Conservation (phyloP, 2,797 vertebrate species). For the Leptatherina wallacei region DNA sequence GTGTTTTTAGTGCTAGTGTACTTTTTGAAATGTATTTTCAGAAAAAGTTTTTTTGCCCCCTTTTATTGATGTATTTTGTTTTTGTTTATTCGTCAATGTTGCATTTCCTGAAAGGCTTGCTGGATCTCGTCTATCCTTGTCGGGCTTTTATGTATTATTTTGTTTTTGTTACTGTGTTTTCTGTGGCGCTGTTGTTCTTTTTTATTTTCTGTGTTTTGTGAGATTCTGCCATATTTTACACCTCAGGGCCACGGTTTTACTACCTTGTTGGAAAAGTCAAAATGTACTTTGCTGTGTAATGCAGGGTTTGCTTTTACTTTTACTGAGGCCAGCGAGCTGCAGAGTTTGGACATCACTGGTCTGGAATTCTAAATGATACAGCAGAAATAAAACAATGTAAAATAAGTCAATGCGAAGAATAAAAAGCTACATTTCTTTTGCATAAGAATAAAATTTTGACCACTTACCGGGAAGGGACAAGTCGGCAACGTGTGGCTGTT, state of each 20-base stretch:
- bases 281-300: background rate
- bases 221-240: background rate
- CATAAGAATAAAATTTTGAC: slow-evolving; percentile 7
- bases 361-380: background rate
- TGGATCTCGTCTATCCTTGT: too few species aligned
- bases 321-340: background rate
- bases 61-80: too few species aligned
- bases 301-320: background rate
- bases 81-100: too few species aligned
- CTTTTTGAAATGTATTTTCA: background rate
- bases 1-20: background rate
- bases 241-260: background rate
- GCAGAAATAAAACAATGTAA: background rate
- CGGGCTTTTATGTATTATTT: too few species aligned
- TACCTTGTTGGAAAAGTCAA: background rate
- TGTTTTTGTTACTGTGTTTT: background rate
- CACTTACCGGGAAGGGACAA: slow-evolving; percentile 12
- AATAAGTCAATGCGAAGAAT: background rate
- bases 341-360: background rate
- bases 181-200: background rate
- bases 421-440: background rate
- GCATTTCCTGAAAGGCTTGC: too few species aligned
- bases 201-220: background rate
- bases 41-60: too few species aligned
- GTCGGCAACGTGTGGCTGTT: background rate